Evolutionary conservation across 2,797 vertebrate genomes (phyloP).

Genomic region (Danionella dracula): DNA sequence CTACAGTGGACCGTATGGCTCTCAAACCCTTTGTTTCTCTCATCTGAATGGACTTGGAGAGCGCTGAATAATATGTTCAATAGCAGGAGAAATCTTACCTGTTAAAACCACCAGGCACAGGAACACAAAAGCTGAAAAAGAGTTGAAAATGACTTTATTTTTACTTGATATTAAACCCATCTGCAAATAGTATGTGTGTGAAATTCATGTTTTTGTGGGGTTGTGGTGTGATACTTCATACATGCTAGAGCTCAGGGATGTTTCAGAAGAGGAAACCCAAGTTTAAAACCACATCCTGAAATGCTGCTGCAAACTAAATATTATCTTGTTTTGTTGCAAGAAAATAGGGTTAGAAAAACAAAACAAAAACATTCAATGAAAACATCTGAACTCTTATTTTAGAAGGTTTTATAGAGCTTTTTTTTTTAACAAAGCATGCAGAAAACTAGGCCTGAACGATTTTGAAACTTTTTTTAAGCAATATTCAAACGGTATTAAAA

Average conservation of each 20-base stretch:
- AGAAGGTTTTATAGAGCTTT: no score
- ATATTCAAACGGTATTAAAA: no score
- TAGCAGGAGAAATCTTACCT: constrained; percentile 12
- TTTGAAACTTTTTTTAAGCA: no score
- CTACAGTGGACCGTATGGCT: background rate
- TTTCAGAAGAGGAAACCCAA: background rate
- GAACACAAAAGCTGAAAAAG: constrained; percentile 18
- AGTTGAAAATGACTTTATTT: background rate
- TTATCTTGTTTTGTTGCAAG: no score
- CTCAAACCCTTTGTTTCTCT: background rate
- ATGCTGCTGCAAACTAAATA: no score
- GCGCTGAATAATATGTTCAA: no score
- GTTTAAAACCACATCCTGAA: constrained; percentile 15
- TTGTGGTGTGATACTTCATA: background rate
- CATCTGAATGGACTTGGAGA: background rate
- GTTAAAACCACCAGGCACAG: constrained; percentile 26
- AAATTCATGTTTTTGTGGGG: background rate
- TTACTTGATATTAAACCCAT: background rate
- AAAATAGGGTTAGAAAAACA: no score
- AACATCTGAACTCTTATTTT: no score
- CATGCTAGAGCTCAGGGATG: background rate
- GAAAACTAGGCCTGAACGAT: no score
- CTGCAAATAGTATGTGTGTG: background rate
- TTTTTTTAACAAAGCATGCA: no score
- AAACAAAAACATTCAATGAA: no score